phyloP scores from a whole-genome alignment of 2,113 vertebrate species.

The Indicator maculatus region DNA sequence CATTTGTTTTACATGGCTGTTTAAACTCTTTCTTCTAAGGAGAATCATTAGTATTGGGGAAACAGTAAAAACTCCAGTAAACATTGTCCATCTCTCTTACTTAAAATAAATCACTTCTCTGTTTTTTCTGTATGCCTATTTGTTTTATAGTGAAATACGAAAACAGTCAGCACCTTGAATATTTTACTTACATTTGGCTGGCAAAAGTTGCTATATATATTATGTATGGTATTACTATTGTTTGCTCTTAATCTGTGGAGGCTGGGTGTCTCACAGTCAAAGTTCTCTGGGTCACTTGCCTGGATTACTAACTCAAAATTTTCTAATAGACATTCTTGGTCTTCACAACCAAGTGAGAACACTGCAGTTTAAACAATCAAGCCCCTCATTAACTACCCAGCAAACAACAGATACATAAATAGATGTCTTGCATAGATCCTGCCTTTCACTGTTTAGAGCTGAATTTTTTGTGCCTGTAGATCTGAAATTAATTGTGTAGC shows the following conservation, averaged over 20 bases:
- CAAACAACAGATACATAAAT: not conserved
- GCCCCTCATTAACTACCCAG: not conserved
- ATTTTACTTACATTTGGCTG: not conserved
- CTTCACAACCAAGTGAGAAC: not conserved
- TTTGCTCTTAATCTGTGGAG: not conserved
- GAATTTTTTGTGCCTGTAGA: not conserved
- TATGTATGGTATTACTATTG: not conserved
- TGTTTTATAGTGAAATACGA: not conserved
- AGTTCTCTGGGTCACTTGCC: not conserved
- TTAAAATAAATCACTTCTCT: not conserved
- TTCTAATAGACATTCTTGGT: not conserved
- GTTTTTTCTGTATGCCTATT: not conserved
- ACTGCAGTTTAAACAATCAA: not conserved
- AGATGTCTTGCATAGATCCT: not conserved
- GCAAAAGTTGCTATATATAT: not conserved
- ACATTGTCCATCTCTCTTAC: not conserved
- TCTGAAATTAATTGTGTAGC: not conserved
- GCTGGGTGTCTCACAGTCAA: not conserved
- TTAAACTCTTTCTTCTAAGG: not conserved
- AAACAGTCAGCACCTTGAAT: not conserved
- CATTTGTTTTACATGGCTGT: constrained; percentile 15
- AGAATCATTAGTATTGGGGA: not conserved
- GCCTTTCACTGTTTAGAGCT: not conserved
- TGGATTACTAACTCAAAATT: not conserved
- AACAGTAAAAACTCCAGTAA: constrained; percentile 4